phyloP scores from a whole-genome alignment of 2,113 vertebrate genomes.

The Protomyctophum bolini region DNA sequence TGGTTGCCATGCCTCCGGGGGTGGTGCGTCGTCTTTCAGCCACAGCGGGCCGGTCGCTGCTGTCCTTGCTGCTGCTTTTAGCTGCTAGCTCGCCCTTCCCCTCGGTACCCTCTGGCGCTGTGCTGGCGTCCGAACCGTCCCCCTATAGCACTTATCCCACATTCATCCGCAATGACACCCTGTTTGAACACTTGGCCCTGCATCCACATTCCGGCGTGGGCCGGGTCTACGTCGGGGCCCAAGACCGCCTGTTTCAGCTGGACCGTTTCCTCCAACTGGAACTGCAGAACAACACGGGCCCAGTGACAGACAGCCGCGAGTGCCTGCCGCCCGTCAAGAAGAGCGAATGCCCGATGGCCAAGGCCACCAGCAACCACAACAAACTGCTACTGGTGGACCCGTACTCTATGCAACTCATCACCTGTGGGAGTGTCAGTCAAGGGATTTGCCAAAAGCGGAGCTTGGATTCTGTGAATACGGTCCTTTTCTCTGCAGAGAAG shows the following conservation, averaged over 20 bases:
- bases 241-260: conserved; percentile 92
- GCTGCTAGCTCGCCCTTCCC: conserved; percentile 70
- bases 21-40: conserved; percentile 73
- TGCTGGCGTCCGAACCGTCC: conserved; percentile 49
- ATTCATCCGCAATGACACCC: conserved; percentile 82
- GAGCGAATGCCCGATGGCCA: conserved; percentile 89
- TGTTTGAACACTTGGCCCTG: conserved; percentile 90
- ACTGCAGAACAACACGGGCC: conserved; percentile 84
- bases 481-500: conserved; percentile 87
- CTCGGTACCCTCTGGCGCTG: conserved; percentile 59
- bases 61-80: conserved; percentile 61
- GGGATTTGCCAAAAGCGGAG: conserved; percentile 93
- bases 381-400: conserved; percentile 91
- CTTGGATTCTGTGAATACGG: conserved; percentile 72
- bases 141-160: conserved; percentile 62
- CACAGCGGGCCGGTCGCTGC: conserved; percentile 48
- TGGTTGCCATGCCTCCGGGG: conserved; percentile 90
- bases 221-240: conserved; percentile 89
- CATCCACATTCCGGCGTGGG: conserved; percentile 85
- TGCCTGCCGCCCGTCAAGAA: conserved; percentile 90
- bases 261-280: conserved; percentile 87
- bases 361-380: conserved; percentile 89
- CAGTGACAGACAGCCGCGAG: conserved; percentile 90
- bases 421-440: conserved; percentile 93
- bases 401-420: conserved; percentile 86